Conservation (phyloP, 1,140 invertebrate species). For the Brachionus rubens region DNA sequence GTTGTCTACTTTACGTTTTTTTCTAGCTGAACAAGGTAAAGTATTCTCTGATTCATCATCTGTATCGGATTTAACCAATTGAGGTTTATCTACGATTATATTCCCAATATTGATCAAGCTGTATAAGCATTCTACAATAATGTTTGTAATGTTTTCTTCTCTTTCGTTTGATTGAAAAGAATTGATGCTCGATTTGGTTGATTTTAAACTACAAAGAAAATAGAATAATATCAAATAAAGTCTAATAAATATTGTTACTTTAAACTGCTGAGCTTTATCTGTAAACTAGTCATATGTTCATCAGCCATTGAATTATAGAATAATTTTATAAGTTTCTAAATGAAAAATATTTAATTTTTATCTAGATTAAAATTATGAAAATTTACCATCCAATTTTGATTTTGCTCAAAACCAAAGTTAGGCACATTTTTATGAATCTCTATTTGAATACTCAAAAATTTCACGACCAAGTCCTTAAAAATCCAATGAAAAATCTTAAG, state of each 20-base stretch:
- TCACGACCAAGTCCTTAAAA: background rate
- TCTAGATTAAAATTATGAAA: background rate
- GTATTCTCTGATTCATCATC: background rate
- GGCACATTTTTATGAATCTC: background rate
- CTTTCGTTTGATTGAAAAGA: too few relatives aligned
- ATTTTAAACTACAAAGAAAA: too few relatives aligned
- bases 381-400: background rate
- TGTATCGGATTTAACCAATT: background rate
- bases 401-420: background rate
- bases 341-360: background rate
- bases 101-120: too few relatives aligned
- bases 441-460: constrained; percentile 29
- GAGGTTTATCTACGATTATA: background rate
- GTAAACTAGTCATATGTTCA: background rate
- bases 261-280: background rate
- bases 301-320: background rate
- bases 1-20: constrained; percentile 20
- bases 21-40: background rate
- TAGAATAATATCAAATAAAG: too few relatives aligned
- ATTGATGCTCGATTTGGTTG: too few relatives aligned
- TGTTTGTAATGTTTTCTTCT: too few relatives aligned
- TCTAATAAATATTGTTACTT: background rate
- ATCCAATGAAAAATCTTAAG: background rate
- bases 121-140: too few relatives aligned
- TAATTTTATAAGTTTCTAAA: background rate